Evolutionary conservation across 1,140 invertebrate genomes (phyloP).

Genomic region (Limonius californicus): DNA sequence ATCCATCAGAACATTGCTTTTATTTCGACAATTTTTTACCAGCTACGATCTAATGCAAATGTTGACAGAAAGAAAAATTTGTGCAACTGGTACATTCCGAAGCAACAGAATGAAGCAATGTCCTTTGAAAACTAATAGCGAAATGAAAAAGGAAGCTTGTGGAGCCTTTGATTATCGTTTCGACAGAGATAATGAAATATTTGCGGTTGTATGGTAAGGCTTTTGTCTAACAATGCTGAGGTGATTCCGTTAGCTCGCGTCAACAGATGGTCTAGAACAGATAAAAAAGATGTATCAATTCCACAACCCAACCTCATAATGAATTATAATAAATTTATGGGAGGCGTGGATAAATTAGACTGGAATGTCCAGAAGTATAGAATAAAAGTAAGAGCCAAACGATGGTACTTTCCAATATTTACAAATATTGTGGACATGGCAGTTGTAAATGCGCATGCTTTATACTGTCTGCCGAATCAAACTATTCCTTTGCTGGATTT

Average conservation of each 20-base stretch:
- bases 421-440: slow-evolving; percentile 11
- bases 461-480: neutral
- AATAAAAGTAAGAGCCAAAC: slow-evolving; percentile 7
- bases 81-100: neutral
- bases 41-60: slow-evolving; percentile 16
- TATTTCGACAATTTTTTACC: neutral
- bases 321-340: neutral
- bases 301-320: neutral
- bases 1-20: neutral
- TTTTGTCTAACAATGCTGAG: neutral
- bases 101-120: neutral
- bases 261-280: neutral
- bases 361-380: slow-evolving; percentile 7
- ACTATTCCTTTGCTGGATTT: neutral
- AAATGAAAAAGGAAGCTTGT: neutral
- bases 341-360: neutral
- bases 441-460: slow-evolving; percentile 3
- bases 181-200: slow-evolving; percentile 4
- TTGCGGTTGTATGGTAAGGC: slow-evolving; percentile 1
- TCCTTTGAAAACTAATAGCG: neutral
- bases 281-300: neutral
- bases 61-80: neutral
- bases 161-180: neutral
- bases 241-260: neutral
- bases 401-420: slow-evolving; percentile 17